A percentile compares a stretch with the other conserved stretches of the same genome.
These are phyloP conservation scores for Sisyra nigra DNA, from an alignment of 2,888 invertebrate species.

Conservation along the genomic window DNA sequence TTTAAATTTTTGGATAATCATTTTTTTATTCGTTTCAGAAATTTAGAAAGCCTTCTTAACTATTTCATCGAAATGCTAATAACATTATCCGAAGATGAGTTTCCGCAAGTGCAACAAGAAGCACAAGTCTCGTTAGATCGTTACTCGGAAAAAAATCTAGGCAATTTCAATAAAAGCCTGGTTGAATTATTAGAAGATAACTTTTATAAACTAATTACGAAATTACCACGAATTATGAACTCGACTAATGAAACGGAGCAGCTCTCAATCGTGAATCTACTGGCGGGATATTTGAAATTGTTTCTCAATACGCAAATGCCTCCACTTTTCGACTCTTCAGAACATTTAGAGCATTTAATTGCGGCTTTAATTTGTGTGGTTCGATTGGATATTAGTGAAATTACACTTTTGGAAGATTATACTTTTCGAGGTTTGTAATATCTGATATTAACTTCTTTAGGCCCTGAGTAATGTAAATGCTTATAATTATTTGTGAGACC, in stretches of 20 bases:
- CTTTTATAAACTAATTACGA: constrained; percentile 38
- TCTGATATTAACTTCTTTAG: no score
- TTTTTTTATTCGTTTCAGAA: constrained; percentile 28
- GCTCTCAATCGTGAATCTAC: constrained; percentile 39
- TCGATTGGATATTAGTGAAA: constrained; percentile 30
- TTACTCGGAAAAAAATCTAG: constrained; percentile 27
- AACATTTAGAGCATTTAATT: constrained; percentile 38
- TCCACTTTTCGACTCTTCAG: constrained; percentile 33
- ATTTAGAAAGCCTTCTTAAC: constrained; percentile 42
- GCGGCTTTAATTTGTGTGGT: constrained; percentile 35
- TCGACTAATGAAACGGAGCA: constrained; percentile 45
- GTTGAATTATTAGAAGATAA: constrained; percentile 41
- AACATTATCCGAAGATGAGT: constrained; percentile 48
- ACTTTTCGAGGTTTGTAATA: constrained; percentile 24
- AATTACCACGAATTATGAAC: constrained; percentile 48
- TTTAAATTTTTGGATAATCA: constrained; percentile 1
- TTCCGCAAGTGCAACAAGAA: constrained; percentile 29
- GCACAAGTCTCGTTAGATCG: constrained; percentile 24
- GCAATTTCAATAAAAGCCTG: constrained; percentile 24
- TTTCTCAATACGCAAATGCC: constrained; percentile 37
- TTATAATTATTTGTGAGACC: no score
- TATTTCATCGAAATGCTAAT: constrained; percentile 49
- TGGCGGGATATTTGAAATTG: constrained; percentile 48
- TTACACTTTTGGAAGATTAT: constrained; percentile 36
- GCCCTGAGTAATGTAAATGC: no score